Percentiles rank a stretch among this genome's conserved stretches.
Evolutionary conservation across 2,113 vertebrate genomes (phyloP).

Genomic region (Chelonoidis abingdonii): DNA sequence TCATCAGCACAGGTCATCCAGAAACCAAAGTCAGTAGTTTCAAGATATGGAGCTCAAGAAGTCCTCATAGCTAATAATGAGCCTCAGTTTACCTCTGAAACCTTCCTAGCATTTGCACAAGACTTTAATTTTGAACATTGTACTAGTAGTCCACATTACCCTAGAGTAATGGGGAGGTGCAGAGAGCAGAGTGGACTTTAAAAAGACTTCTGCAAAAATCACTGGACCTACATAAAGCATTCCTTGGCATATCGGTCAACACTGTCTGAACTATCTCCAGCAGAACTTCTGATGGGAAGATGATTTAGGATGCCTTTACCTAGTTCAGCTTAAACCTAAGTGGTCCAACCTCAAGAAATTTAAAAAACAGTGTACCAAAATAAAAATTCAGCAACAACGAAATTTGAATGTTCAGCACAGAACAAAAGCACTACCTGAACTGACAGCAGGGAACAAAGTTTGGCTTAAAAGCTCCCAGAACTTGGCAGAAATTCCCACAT

Average conservation of each 20-base stretch:
- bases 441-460: background rate
- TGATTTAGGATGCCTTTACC: background rate
- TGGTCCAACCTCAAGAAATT: background rate
- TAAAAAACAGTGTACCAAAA: background rate
- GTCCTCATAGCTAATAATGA: too few relatives aligned
- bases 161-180: too few relatives aligned
- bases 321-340: background rate
- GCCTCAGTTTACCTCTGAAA: too few relatives aligned
- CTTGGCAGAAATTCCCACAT: background rate
- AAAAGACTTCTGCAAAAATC: too few relatives aligned
- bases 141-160: too few relatives aligned
- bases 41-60: too few relatives aligned
- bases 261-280: background rate
- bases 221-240: background rate
- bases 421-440: background rate
- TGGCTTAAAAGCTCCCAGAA: background rate
- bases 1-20: too few relatives aligned
- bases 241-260: background rate
- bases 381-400: background rate
- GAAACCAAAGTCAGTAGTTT: too few relatives aligned
- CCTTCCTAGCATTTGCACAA: too few relatives aligned
- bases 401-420: background rate
- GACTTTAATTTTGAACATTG: too few relatives aligned
- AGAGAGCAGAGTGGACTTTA: too few relatives aligned
- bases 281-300: background rate